A percentile compares a stretch with the other conserved stretches of the same genome.
phyloP scores from a whole-genome alignment of 2,888 invertebrate genomes.

The Pemphredon lugubris region DNA sequence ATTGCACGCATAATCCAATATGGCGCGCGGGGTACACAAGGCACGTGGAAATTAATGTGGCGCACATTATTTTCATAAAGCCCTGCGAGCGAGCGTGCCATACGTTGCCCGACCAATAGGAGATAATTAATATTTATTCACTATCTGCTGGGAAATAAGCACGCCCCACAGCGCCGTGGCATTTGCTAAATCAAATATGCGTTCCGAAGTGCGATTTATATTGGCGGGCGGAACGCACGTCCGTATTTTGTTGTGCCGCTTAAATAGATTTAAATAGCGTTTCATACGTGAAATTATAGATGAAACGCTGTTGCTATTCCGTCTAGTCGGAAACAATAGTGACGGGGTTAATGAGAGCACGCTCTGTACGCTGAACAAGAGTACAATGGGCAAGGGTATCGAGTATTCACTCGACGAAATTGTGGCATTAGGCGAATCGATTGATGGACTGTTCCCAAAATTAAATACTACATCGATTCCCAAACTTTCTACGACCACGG shows the following conservation, averaged over 20 bases:
- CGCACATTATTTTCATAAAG: slow-evolving; percentile 53
- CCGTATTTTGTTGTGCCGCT: background rate
- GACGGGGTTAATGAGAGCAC: too few relatives aligned
- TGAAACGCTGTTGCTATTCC: too few relatives aligned
- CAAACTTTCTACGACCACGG: too few relatives aligned
- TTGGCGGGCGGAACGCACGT: background rate
- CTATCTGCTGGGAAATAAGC: slow-evolving; percentile 44
- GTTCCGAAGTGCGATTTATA: slow-evolving; percentile 18
- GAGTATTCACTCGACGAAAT: too few relatives aligned
- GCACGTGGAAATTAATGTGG: slow-evolving; percentile 40
- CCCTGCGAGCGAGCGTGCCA: slow-evolving; percentile 4
- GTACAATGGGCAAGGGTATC: too few relatives aligned
- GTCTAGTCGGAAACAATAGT: too few relatives aligned
- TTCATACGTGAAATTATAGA: too few relatives aligned
- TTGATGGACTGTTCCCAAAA: too few relatives aligned
- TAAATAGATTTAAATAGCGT: too few relatives aligned
- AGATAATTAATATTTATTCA: slow-evolving; percentile 63
- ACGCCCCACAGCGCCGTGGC: background rate
- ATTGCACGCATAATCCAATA: slow-evolving; percentile 6
- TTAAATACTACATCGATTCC: too few relatives aligned
- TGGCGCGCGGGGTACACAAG: slow-evolving; percentile 11
- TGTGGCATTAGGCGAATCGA: too few relatives aligned
- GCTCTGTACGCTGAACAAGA: too few relatives aligned
- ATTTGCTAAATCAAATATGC: slow-evolving; percentile 27
- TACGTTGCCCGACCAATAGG: slow-evolving; percentile 26